phyloP scores from a whole-genome alignment of 2,113 vertebrate species.

The Myotis brandtii region DNA sequence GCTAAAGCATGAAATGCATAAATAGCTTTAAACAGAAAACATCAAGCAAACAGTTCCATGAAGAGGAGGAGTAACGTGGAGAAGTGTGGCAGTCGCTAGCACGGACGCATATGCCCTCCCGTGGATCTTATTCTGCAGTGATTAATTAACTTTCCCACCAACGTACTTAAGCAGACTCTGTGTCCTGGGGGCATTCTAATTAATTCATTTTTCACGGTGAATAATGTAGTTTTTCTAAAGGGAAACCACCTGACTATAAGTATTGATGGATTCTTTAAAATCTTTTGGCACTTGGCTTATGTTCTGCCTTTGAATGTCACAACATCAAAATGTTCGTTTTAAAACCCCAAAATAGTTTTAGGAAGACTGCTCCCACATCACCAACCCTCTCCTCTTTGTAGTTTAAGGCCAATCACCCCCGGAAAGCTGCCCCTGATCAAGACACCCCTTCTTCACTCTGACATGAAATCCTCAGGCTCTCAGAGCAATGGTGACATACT shows the following conservation, averaged over 20 bases:
- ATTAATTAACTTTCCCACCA: slow-evolving; percentile 89
- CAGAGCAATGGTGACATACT: background rate
- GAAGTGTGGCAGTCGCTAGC: slow-evolving; percentile 41
- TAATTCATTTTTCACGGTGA: slow-evolving; percentile 88
- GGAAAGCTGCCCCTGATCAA: background rate
- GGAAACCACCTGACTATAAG: slow-evolving; percentile 83
- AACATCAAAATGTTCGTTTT: slow-evolving; percentile 81
- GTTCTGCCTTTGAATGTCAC: slow-evolving; percentile 81
- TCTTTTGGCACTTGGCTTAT: slow-evolving; percentile 84
- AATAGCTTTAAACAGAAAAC: slow-evolving; percentile 56
- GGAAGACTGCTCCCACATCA: slow-evolving; percentile 25
- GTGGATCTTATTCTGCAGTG: slow-evolving; percentile 83
- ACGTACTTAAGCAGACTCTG: slow-evolving; percentile 85
- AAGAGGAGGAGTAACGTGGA: slow-evolving; percentile 4
- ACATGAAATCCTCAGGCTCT: background rate
- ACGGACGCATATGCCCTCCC: slow-evolving; percentile 68
- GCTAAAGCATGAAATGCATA: slow-evolving; percentile 28
- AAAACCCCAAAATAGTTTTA: slow-evolving; percentile 69
- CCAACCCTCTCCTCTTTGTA: background rate
- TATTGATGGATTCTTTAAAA: slow-evolving; percentile 85
- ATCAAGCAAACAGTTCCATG: slow-evolving; percentile 35
- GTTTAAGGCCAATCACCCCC: background rate
- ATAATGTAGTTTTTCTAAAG: slow-evolving; percentile 86
- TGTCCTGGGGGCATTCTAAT: slow-evolving; percentile 87
- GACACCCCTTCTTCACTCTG: background rate